phyloP scores from a whole-genome alignment of 2,113 vertebrate species.

The Gorsachius goisagi region DNA sequence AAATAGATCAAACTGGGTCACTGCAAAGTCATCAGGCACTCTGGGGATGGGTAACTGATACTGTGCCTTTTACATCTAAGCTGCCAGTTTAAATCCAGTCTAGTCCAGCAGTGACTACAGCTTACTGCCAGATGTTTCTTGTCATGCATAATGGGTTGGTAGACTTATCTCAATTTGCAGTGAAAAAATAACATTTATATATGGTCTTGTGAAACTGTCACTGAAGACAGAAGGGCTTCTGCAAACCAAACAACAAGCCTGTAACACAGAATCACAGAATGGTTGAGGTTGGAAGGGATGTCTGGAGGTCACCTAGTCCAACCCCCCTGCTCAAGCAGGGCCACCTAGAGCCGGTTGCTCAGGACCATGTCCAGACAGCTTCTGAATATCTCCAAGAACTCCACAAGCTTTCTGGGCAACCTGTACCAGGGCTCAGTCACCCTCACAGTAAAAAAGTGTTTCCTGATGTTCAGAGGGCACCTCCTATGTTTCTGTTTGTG shows the following conservation, averaged over 20 bases:
- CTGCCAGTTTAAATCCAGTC: not conserved
- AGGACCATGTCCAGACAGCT: not conserved
- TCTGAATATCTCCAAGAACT: not conserved
- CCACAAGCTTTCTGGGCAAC: not conserved
- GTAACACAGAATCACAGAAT: not conserved
- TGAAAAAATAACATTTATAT: not conserved
- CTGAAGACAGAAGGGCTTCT: not conserved
- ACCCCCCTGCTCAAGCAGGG: not conserved
- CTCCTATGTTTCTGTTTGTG: not conserved
- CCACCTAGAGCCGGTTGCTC: not conserved
- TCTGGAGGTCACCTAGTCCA: not conserved
- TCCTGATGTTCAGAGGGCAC: not conserved
- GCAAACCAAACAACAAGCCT: not conserved
- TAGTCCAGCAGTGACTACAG: not conserved
- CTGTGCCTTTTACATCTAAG: not conserved
- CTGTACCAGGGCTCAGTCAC: not conserved
- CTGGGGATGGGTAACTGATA: not conserved
- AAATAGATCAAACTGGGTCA: slow-evolving; percentile 9
- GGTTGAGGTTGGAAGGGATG: not conserved
- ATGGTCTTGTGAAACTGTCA: not conserved
- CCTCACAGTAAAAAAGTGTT: not conserved
- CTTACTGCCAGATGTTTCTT: not conserved
- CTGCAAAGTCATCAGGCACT: not conserved
- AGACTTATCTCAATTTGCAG: not conserved
- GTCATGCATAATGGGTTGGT: not conserved